Evolutionary conservation across 2,888 invertebrate genomes (phyloP).

Genomic region (Dolomedes plantarius): DNA sequence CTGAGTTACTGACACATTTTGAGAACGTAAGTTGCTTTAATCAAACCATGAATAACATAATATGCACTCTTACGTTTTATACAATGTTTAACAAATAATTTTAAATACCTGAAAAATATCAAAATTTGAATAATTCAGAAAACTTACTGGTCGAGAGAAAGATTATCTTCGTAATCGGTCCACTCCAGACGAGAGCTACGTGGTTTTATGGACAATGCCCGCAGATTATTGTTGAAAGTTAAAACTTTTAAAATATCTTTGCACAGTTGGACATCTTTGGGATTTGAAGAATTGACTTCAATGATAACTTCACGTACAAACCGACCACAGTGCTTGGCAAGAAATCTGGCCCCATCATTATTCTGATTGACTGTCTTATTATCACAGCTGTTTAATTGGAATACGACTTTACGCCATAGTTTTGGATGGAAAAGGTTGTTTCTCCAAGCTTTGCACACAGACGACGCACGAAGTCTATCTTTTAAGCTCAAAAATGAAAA

Average conservation of each 20-base stretch:
- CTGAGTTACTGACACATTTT: no score
- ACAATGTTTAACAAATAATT: no score
- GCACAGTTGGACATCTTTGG: constrained; percentile 75
- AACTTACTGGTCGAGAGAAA: constrained; percentile 66
- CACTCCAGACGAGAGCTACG: constrained; percentile 76
- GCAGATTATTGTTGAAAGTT: constrained; percentile 75
- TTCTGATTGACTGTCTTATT: constrained; percentile 50
- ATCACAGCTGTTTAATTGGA: constrained; percentile 72
- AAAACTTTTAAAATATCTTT: constrained; percentile 75
- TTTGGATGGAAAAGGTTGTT: constrained; percentile 77
- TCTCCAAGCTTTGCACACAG: constrained; percentile 81
- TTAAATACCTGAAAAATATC: no score
- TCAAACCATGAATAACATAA: no score
- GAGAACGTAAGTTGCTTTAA: no score
- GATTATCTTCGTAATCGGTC: constrained; percentile 66
- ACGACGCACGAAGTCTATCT: constrained; percentile 80
- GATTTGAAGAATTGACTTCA: constrained; percentile 76
- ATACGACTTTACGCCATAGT: constrained; percentile 75
- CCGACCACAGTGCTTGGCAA: constrained; percentile 76
- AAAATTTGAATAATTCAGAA: no score
- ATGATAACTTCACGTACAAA: constrained; percentile 76
- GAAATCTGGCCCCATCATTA: constrained; percentile 75
- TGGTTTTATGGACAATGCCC: constrained; percentile 76
- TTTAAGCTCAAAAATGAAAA: constrained; percentile 79
- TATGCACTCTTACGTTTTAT: no score